These are phyloP conservation scores for Bovichtus diacanthus DNA, from an alignment of 2,797 vertebrate genomes.

Conservation along the genomic window DNA sequence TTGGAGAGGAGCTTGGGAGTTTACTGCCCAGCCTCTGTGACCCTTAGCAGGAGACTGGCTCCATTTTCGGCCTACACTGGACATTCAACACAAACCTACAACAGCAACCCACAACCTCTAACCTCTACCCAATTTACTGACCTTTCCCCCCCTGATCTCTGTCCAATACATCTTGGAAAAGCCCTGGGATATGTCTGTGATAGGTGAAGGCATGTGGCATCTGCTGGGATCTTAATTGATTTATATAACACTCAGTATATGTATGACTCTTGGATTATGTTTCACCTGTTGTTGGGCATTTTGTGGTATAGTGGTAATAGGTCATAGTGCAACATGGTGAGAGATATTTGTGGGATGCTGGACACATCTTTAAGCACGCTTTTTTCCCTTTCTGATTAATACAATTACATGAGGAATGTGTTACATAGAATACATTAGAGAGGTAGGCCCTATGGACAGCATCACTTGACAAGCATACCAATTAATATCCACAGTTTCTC, in stretches of 20 bases:
- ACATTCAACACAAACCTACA: slow-evolving; percentile 70
- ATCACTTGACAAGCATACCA: slow-evolving; percentile 1
- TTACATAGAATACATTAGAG: neutral
- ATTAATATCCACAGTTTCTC: neutral
- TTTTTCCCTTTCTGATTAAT: slow-evolving; percentile 7
- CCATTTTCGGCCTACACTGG: slow-evolving; percentile 62
- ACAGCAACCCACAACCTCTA: slow-evolving; percentile 63
- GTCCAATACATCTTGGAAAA: slow-evolving; percentile 67
- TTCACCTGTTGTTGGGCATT: slow-evolving; percentile 34
- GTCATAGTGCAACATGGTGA: neutral
- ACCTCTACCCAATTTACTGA: slow-evolving; percentile 64
- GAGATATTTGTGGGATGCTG: neutral
- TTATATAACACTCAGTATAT: slow-evolving; percentile 4
- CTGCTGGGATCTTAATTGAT: slow-evolving; percentile 54
- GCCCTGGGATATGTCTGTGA: slow-evolving; percentile 45
- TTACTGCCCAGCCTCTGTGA: slow-evolving; percentile 57
- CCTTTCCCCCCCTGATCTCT: slow-evolving; percentile 71
- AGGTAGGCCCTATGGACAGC: neutral
- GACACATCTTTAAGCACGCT: neutral
- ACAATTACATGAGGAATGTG: neutral
- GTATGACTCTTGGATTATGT: neutral
- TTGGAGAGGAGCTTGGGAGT: slow-evolving; percentile 38
- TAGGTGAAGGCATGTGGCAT: slow-evolving; percentile 59
- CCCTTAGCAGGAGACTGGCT: slow-evolving; percentile 68
- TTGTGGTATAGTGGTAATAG: neutral